Evolutionary conservation across 2,888 invertebrate species (phyloP), one percentile per base, ranked within the genome.

Genomic region (Strigamia crassipes): DNA sequence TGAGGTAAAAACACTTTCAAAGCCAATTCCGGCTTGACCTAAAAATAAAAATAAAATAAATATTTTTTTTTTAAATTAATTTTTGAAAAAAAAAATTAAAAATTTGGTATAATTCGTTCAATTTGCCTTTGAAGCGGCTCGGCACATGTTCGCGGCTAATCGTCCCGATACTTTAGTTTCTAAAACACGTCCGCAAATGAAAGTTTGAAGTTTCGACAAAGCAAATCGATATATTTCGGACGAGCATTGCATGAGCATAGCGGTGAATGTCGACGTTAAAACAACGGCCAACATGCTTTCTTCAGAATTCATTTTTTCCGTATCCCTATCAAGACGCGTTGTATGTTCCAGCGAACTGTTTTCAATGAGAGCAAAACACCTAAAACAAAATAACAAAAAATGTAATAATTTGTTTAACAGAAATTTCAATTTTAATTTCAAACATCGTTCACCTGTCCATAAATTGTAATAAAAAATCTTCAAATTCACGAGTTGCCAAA

Each of bases 391-490:
- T n/a, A n/a, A n/a, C n/a, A n/a, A n/a, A n/a, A n/a, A n/a, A n/a
- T n/a, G n/a, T n/a, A n/a, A n/a, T n/a, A n/a, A n/a, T n/a, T n/a
- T n/a, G n/a, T n/a, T n/a, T n/a, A n/a, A n/a, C n/a, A n/a, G n/a
- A n/a, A n/a, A n/a, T n/a, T n/a, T n/a, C n/a, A n/a, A n/a, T n/a
- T n/a, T n/a, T n/a, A n/a, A n/a, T n/a, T n/a, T n/a, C n/a, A n/a
- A n/a, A n/a, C n/a, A n/a, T n/a, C n/a, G n/a, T n/a, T n/a, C n/a
- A n/a, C n/a, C n/a, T n/a, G n/a, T 96, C 96, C 85, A 97, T 89
- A 86, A 95, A 94, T 86, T 95, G 93, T 1, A 95, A 88, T 1
- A 96, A 92, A 86, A 97, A 96, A 86, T 96, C 95, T 88, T 97
- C 96, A 85, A 96, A 92, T 85, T 93, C 92, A 0, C 95, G 94